Evolutionary conservation across 2,888 invertebrate species (phyloP).

Genomic region (Acrobasis suavella): DNA sequence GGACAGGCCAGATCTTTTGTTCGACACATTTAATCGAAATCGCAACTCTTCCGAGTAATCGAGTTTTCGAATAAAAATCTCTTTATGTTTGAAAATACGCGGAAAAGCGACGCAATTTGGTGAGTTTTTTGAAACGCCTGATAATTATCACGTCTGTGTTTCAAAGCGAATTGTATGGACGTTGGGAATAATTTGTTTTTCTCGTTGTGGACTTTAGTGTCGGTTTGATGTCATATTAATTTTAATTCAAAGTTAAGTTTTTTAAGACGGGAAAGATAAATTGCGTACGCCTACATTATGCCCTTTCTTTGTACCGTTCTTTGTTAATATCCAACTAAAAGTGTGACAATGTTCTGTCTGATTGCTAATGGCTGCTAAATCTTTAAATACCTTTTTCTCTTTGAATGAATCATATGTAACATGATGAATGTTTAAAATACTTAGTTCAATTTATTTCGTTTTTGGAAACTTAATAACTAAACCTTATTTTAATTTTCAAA

Average conservation of each 20-base stretch:
- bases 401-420: too few relatives aligned
- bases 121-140: background rate
- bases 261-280: conserved; percentile 2
- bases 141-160: background rate
- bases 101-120: background rate
- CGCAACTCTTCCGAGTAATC: conserved; percentile 25
- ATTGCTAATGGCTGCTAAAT: too few relatives aligned
- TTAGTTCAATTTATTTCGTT: too few relatives aligned
- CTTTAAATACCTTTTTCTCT: too few relatives aligned
- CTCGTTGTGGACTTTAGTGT: background rate
- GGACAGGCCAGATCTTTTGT: conserved; percentile 21
- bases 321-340: too few relatives aligned
- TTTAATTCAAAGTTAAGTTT: too few relatives aligned
- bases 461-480: too few relatives aligned
- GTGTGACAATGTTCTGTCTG: too few relatives aligned
- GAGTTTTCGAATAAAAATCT: conserved; percentile 23
- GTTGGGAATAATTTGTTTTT: conserved; percentile 1
- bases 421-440: too few relatives aligned
- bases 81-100: conserved; percentile 8
- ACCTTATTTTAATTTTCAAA: too few relatives aligned
- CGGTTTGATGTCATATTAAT: too few relatives aligned
- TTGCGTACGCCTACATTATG: background rate
- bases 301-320: too few relatives aligned
- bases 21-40: conserved; percentile 29
- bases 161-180: background rate